Evolutionary conservation across 1,140 invertebrate genomes (phyloP), one percentile per base, ranked within the genome.

Genomic region (Musca vetustissima): DNA sequence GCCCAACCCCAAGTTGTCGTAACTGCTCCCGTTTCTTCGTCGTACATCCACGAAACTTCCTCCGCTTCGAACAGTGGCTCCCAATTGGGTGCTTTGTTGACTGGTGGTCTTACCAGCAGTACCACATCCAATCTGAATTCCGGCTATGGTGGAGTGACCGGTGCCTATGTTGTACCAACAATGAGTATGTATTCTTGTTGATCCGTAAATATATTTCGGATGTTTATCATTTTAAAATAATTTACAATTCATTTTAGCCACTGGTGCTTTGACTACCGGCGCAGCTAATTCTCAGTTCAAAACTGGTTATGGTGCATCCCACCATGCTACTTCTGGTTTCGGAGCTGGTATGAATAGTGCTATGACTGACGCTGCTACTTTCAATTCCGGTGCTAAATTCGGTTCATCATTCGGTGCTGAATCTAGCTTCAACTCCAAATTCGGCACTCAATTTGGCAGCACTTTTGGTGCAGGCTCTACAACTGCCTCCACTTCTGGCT

Each of bases 51-150:
- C 14, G 70, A 74, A 47, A 72, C 69, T 28, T 32, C 69, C 3
- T 7, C 52, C 49, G 32, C 49, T 36, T 15, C 64, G 6, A 71
- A 68, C 22, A n/a, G 57, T 49, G 70, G 66, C n/a, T 71, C 66
- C 2, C 55, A 55, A n/a, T 50, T 67, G 24, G 64, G 50, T 47
- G 21, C 67, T 57, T 55, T 71, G n/a, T 19, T 71, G 4, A 68
- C 48, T 64, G 68, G 64, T 7, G 74, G 71, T 47, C 71, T 68
- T 55, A 75, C 71, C 68, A 70, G 73, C 6, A 73, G 64, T 43
- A 71, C 71, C 25, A 69, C 73, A 17, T 59, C 71, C 28, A 78
- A 78, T 71, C 70, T 72, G 3, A 67, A 67, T 0, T 73, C 67
- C 19, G 64, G 64, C 22, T 24, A 25, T 17, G 21, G 48, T 28